Conservation (phyloP, 2,113 vertebrate genomes). For the Microtus montanus region DNA sequence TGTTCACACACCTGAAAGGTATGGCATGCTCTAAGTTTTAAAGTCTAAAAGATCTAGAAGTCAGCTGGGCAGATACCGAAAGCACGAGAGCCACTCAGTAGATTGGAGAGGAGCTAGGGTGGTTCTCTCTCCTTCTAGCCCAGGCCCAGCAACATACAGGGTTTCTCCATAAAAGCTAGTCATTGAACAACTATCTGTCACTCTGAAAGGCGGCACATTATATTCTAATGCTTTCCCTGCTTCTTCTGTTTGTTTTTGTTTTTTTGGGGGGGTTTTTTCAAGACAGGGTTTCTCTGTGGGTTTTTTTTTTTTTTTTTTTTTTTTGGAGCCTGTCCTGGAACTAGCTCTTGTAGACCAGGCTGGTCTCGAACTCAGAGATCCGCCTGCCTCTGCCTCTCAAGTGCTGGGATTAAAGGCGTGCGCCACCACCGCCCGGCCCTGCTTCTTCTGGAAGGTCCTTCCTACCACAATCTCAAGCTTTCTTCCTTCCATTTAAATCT, state of each 20-base stretch:
- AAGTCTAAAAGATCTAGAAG: constrained; percentile 16
- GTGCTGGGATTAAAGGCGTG: too few species aligned
- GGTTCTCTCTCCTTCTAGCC: not conserved
- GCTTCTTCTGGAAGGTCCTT: not conserved
- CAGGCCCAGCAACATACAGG: not conserved
- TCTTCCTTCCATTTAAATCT: constrained; percentile 45
- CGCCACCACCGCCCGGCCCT: too few species aligned
- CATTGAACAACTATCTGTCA: not conserved
- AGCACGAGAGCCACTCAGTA: not conserved
- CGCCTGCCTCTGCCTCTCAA: too few species aligned
- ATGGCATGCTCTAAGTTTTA: not conserved
- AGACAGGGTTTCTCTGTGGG: too few species aligned
- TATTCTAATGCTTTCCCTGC: constrained; percentile 2
- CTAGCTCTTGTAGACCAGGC: too few species aligned
- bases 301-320: too few species aligned
- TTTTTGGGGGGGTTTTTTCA: too few species aligned
- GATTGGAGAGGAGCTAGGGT: not conserved
- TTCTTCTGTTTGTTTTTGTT: too few species aligned
- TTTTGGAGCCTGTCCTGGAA: too few species aligned
- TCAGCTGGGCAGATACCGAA: not conserved
- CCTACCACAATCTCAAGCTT: constrained; percentile 40
- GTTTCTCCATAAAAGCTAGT: not conserved
- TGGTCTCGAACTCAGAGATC: too few species aligned
- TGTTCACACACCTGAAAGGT: not conserved
- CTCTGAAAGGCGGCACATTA: not conserved